phyloP scores from a whole-genome alignment of 2,797 vertebrate species.

The Parotocinclus haroldoi region DNA sequence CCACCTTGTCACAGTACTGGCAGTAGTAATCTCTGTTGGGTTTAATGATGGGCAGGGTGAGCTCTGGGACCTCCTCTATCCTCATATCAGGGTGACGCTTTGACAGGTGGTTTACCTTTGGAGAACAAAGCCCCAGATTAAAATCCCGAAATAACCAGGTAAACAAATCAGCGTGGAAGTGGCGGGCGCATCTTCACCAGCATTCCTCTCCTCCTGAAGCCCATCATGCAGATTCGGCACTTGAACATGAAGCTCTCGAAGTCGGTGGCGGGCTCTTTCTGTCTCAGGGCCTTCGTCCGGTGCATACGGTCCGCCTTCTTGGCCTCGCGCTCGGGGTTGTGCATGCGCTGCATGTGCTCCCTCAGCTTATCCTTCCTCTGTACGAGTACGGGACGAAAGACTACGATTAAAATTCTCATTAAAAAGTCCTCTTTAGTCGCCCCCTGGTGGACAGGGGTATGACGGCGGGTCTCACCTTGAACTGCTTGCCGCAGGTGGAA shows the following conservation, averaged over 20 bases:
- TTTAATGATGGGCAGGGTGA: slow-evolving; percentile 97
- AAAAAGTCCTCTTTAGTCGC: no score
- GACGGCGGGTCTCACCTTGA: slow-evolving; percentile 79
- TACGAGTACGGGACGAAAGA: neutral
- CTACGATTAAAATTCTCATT: no score
- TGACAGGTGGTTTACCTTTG: slow-evolving; percentile 96
- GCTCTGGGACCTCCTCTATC: slow-evolving; percentile 95
- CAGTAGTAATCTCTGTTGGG: slow-evolving; percentile 99
- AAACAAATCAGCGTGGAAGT: no score
- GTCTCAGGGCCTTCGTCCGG: slow-evolving; percentile 89
- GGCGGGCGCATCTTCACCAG: slow-evolving; percentile 86
- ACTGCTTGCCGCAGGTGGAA: slow-evolving; percentile 96
- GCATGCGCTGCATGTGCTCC: slow-evolving; percentile 99
- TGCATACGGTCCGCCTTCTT: slow-evolving; percentile 92
- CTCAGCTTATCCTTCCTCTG: slow-evolving; percentile 96
- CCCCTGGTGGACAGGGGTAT: no score
- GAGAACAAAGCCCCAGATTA: no score
- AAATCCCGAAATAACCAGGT: no score
- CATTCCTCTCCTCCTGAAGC: slow-evolving; percentile 95
- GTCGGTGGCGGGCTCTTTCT: slow-evolving; percentile 88
- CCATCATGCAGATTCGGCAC: slow-evolving; percentile 98
- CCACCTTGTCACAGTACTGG: slow-evolving; percentile 96
- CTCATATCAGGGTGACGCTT: slow-evolving; percentile 98
- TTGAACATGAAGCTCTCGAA: slow-evolving; percentile 98
- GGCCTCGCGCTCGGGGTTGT: slow-evolving; percentile 94